Evolutionary conservation across 2,113 vertebrate species (phyloP), one percentile per base, ranked within the genome.

Genomic region (Crotalus helleri): DNA sequence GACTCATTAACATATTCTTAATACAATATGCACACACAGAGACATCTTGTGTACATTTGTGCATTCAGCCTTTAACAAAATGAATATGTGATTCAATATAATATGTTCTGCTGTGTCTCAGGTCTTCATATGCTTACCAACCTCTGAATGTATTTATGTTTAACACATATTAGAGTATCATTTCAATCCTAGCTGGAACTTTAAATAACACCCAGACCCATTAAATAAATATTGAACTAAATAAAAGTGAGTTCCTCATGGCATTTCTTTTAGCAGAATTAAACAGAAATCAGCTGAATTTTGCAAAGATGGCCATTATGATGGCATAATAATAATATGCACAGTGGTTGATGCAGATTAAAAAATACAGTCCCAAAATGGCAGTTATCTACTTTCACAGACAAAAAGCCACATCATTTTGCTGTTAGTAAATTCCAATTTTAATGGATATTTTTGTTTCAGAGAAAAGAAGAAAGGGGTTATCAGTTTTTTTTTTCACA

Each of bases 401-500:
- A 24, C 55, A 57, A 33, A 29, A 17, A 24, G 39, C 0, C 4
- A 58, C 15, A 57, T 13, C 1, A 69, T 21, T 39, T 10, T 29
- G 12, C n/a, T 54, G 2, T 13, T 74, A 6, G n/a, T 74, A 74
- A 33, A 33, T 10, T 26, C 3, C 46, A 6, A n/a, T 46, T 46
- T 89, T 6, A 29, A 39, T 23, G 19, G 86, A 29, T 26, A 69
- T 87, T 94, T 81, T 95, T 92, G 29, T 94, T 89, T 49, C 93
- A 29, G 69, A 12, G 69, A 64, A 91, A 91, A 29, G n/a, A 74
- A 19, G 51, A 92, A 58, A 55, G 93, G 94, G 69, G 13, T 90
- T 91, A 96, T 94, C 93, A 87, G 53, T 11, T 94, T 51, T 51
- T 8, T 39, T 94, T 23, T 88, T 57, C 57, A 39, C 39, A 95